Evolutionary conservation across 2,888 invertebrate genomes (phyloP).

Genomic region (Drosophila meridionalis): DNA sequence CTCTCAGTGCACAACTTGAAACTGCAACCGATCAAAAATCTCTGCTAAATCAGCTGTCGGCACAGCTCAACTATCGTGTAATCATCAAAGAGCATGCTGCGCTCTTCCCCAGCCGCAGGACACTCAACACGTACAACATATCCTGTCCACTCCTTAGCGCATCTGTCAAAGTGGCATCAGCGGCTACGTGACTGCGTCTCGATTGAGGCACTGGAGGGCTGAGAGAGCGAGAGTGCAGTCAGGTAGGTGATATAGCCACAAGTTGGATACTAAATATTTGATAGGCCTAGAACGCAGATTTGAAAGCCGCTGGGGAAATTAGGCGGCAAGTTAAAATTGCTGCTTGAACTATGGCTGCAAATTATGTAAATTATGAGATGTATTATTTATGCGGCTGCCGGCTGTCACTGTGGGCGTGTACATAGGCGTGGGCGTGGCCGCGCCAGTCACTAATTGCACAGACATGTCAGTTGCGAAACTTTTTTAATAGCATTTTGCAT

Average conservation of each 20-base stretch:
- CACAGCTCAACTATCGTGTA: slow-evolving; percentile 12
- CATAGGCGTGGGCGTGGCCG: slow-evolving; percentile 21
- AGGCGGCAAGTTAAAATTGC: slow-evolving; percentile 64
- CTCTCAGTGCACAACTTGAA: background rate
- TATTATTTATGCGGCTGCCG: slow-evolving; percentile 52
- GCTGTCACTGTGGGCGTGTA: slow-evolving; percentile 14
- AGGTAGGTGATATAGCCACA: slow-evolving; percentile 36
- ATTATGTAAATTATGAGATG: slow-evolving; percentile 68
- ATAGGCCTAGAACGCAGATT: slow-evolving; percentile 65
- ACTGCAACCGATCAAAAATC: slow-evolving; percentile 14
- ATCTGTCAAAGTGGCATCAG: slow-evolving; percentile 32
- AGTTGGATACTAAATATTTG: slow-evolving; percentile 69
- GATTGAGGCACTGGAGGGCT: background rate
- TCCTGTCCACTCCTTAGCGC: slow-evolving; percentile 26
- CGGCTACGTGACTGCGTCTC: slow-evolving; percentile 38
- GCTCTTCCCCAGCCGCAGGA: slow-evolving; percentile 10
- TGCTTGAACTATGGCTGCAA: slow-evolving; percentile 56
- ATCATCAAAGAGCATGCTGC: slow-evolving; percentile 6
- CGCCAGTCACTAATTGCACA: slow-evolving; percentile 53
- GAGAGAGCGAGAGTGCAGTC: too few relatives aligned
- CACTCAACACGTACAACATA: slow-evolving; percentile 36
- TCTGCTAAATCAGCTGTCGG: slow-evolving; percentile 14
- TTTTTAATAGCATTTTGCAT: slow-evolving; percentile 66
- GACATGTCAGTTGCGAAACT: slow-evolving; percentile 61
- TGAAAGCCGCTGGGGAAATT: slow-evolving; percentile 68